Base-by-base conservation (phyloP, 2,888 invertebrate species). In the Cataglyphis livida region DNA sequence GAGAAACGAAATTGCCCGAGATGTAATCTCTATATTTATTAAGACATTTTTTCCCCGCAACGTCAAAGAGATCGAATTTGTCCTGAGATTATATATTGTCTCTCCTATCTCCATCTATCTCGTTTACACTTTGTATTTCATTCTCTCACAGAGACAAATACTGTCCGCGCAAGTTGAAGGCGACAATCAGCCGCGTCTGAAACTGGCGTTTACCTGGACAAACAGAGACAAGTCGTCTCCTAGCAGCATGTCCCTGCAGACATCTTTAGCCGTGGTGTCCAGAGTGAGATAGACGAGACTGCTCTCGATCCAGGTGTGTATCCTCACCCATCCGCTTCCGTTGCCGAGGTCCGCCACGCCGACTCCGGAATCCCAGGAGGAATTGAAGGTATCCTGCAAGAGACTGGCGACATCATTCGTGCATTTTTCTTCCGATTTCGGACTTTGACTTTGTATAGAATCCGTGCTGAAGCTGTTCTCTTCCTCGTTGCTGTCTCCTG, bases 251-350 rank as follows among this genome's bases (percentile, higher is more conserved):
- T 95, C 95, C 78, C 95, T 92, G 90, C 95, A 94, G 85, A 95
- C 93, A 87, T 95, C 95, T 28, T 91, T 95, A 62, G 96, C 96
- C 84, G 95, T 96, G 18, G 96, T 96, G 65, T 96, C 96, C 32
- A 95, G 95, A 89, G 96, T 96, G 70, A 96, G 95, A 82, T 96
- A 95, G 86, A 96, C 95, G 91, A 96, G 96, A 87, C 96, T 95
- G 78, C 96, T 96, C 83, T 96, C 95, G 89, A 96, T 95, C 82
- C 96, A 96, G 85, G 96, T 96, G 91, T 96, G 96, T 84, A 96
- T 95, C 70, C 96, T 95, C 85, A 96, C 95, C 96, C 96, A 96
- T 82, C 96, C 96, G 87, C 95, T 95, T 62, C 93, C 93, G 48
- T 92, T 94, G 89, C 94, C 95, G 93, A 95, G 95, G 93, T 95